Percentiles rank a stretch among this genome's conserved stretches.
phyloP scores from a whole-genome alignment of 2,888 invertebrate species.

The Clitarchus hookeri region DNA sequence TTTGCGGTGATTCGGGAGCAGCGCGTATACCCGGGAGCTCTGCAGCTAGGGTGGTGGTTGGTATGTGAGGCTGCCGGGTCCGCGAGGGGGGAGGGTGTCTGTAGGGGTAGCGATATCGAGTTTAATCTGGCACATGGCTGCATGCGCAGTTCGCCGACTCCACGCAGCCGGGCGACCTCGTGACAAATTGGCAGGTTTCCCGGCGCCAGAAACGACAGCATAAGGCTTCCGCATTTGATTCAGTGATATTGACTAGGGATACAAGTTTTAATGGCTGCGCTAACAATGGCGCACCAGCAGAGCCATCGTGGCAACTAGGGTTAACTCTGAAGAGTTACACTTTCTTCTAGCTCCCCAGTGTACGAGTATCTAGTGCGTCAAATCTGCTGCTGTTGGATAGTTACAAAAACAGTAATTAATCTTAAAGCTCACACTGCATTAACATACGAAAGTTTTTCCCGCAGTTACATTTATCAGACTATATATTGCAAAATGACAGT shows the following conservation, averaged over 20 bases:
- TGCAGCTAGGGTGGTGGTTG: too few relatives aligned
- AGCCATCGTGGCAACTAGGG: too few relatives aligned
- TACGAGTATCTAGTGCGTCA: too few relatives aligned
- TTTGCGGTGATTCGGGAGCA: background rate
- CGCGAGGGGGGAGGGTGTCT: background rate
- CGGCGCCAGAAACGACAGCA: slow-evolving; percentile 14
- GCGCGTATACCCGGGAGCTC: background rate
- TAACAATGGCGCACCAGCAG: background rate
- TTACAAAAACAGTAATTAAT: too few relatives aligned
- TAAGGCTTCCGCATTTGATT: slow-evolving; percentile 14
- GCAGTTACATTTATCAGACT: too few relatives aligned
- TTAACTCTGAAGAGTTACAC: too few relatives aligned
- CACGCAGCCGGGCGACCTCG: background rate
- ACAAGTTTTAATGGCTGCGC: slow-evolving; percentile 7
- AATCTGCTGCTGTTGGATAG: too few relatives aligned
- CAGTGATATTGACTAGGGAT: background rate
- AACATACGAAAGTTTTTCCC: too few relatives aligned
- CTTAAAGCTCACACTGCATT: too few relatives aligned
- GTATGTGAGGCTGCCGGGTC: background rate
- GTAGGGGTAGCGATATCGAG: background rate
- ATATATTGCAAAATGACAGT: too few relatives aligned
- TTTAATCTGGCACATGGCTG: background rate
- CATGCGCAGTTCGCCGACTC: background rate
- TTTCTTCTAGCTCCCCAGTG: too few relatives aligned
- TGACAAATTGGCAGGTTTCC: slow-evolving; percentile 14